A percentile compares a stretch with the other conserved stretches of the same genome.
Evolutionary conservation across 2,888 invertebrate species (phyloP).

Genomic region (Conops quadrifasciatus): DNA sequence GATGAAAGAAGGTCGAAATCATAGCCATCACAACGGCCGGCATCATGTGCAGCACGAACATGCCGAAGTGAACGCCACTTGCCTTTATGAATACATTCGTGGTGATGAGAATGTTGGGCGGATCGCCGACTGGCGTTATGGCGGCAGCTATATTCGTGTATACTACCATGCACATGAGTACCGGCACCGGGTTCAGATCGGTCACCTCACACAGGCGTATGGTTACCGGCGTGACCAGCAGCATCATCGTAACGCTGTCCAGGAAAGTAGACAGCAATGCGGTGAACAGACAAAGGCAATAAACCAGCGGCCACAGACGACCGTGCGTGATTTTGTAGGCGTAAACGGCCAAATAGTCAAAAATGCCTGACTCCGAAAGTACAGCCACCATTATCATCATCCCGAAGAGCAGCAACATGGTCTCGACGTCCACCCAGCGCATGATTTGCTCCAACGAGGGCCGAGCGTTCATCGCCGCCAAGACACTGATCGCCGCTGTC

Average conservation of each 20-base stretch:
- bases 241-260: slow-evolving; percentile 80
- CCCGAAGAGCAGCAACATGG: slow-evolving; percentile 73
- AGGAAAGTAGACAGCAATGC: slow-evolving; percentile 75
- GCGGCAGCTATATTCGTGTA: slow-evolving; percentile 92
- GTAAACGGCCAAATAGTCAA: slow-evolving; percentile 76
- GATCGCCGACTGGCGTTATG: slow-evolving; percentile 89
- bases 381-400: slow-evolving; percentile 84
- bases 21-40: slow-evolving; percentile 76
- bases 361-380: slow-evolving; percentile 79
- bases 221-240: slow-evolving; percentile 79
- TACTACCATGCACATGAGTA: slow-evolving; percentile 84
- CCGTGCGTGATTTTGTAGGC: slow-evolving; percentile 75
- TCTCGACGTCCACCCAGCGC: slow-evolving; percentile 79
- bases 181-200: slow-evolving; percentile 83
- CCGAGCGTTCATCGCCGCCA: slow-evolving; percentile 73
- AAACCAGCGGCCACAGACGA: slow-evolving; percentile 75
- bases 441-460: slow-evolving; percentile 73
- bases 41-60: slow-evolving; percentile 82
- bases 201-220: slow-evolving; percentile 87
- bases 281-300: slow-evolving; percentile 74
- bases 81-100: slow-evolving; percentile 50
- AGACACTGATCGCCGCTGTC: slow-evolving; percentile 72
- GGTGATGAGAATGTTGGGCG: slow-evolving; percentile 70
- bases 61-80: slow-evolving; percentile 76
- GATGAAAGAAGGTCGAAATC: slow-evolving; percentile 73